Evolutionary conservation across 2,113 vertebrate species (phyloP), one percentile per base, ranked within the genome.

Genomic region (cattle (Bos taurus)): DNA sequence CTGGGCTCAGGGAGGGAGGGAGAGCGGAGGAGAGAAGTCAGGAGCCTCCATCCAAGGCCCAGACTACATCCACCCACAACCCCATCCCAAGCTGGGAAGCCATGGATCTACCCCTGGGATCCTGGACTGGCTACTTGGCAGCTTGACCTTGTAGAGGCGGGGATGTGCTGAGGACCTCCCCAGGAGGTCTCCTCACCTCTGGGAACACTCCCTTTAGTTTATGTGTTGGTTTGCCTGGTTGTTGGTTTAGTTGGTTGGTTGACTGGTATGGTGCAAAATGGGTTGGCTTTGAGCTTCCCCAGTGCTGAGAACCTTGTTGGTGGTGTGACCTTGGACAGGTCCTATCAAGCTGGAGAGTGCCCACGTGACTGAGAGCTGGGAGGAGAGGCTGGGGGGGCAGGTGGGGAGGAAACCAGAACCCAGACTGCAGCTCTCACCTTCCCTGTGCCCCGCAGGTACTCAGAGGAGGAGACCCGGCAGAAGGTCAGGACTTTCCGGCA

Each of bases 401-500:
- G 7, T 9, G 6, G 59, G 82, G 62, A 87, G 87, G 54, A 19
- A 87, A 57, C 7, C 7, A 5, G 40, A 77, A 23, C 33, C 77
- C 23, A 67, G 54, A 81, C 11, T 71, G 8, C 33, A 71, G n/a
- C 36, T 16, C 30, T 89, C 48, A 54, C 11, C 28, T 3, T 21
- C 26, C 23, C 16, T 85, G 48, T 54, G 33, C 46, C 52, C 71
- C 4, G 6, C 98, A 99, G 99, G 98, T 99, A 99, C 98, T 99
- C 99, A 0, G 99, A 99, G 96, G 99, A 99, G 97, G 99, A 99
- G 98, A 99, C 99, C 93, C 98, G 98, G 28, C 99, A 99, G 99
- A 99, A 99, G 98, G 99, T 99, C 46, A 99, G 99, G 97, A 99
- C 99, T 1, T 99, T 99, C 98, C 99, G 99, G 95, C 99, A 99